Base-by-base conservation (phyloP, 1,140 invertebrate genomes). In the Diorhabda carinulata region DNA sequence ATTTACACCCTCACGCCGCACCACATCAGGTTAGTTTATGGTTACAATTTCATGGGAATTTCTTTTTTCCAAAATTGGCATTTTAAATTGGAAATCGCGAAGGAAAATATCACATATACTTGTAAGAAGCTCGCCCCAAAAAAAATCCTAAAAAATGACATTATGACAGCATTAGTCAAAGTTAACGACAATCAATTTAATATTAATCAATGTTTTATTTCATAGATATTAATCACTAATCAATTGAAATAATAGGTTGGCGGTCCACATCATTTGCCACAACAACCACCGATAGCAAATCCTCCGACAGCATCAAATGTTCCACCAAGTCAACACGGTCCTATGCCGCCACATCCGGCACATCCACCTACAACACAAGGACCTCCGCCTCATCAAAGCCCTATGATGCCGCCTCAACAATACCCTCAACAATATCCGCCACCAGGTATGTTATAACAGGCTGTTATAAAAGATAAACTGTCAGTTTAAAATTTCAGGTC, bases 381-480 rank as follows among this genome's bases (percentile, higher is more conserved):
- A 2, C 69, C 69, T 59, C 68, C 69, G 25, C 70, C 74, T 56
- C 73, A 71, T 41, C 69, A 73, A 8, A 69, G 69, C 41, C 69
- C 79, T 5, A 86, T 86, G 84, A 85, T 86, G 75, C 82, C 85
- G 4, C 82, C 85, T 0, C 81, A 81, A 25, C 86, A 85, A 69
- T 70, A 75, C 6, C 81, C 81, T 3, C 47, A 52, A 68, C 83
- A 79, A 61, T 79, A 80, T 69, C 78, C 78, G 3, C 64, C 70
- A 4, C 71, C 70, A 70, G 72, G 72, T 73, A 64, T 40, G 47
- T 43, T 43, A 9, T 42, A 64, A 40, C 41, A 56, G 61, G 42
- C 8, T 61, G 43, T 43, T 5, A 67, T 8, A 7, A 41, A 7
- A 10, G 8, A 8, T 59, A 5, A 4, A 7, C 57, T 60, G 5